Evolutionary conservation across 2,797 vertebrate species (phyloP).

Genomic region (Parauchenoglanis punctatus): DNA sequence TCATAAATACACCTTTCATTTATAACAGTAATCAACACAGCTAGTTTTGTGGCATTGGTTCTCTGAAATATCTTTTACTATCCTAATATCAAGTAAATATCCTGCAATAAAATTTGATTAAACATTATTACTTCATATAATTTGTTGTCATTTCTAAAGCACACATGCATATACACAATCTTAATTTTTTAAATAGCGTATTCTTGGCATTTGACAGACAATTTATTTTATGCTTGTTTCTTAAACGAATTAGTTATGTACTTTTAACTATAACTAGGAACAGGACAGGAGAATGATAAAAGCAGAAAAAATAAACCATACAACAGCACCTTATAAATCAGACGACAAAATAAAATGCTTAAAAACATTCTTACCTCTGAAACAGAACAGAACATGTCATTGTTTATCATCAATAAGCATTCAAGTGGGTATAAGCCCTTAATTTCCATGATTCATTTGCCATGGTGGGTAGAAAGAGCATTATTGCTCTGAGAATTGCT

Average conservation of each 20-base stretch:
- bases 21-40: not conserved
- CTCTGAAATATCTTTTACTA: not conserved
- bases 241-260: not conserved
- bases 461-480: constrained; percentile 55
- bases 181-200: not conserved
- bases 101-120: not conserved
- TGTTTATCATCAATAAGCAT: not conserved
- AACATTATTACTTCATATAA: constrained; percentile 17
- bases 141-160: constrained; percentile 17
- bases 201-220: constrained; percentile 24
- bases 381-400: not conserved
- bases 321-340: constrained; percentile 25
- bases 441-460: constrained; percentile 58
- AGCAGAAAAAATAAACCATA: not conserved
- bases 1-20: not conserved
- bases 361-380: not conserved
- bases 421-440: not conserved
- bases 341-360: not conserved
- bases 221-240: not conserved
- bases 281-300: not conserved
- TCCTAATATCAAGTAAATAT: constrained; percentile 1
- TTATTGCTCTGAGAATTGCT: constrained; percentile 63
- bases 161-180: constrained; percentile 6
- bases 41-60: not conserved
- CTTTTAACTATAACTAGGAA: not conserved